These are phyloP conservation scores for Crematogaster levior DNA, from an alignment of 2,888 invertebrate species.

Conservation along the genomic window DNA sequence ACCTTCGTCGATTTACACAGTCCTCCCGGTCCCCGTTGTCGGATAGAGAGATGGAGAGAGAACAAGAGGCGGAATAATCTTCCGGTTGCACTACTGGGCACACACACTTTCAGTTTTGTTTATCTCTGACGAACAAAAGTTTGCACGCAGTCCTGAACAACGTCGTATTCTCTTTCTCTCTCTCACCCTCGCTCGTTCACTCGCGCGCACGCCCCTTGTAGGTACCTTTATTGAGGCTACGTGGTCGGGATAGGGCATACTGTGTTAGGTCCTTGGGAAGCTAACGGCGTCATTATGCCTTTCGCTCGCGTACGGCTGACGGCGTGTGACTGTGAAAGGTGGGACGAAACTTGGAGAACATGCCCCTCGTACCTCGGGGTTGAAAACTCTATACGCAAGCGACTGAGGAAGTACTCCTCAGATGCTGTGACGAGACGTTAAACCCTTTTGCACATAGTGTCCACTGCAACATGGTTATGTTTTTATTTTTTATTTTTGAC, in stretches of 20 bases:
- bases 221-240: slow-evolving; percentile 52
- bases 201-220: slow-evolving; percentile 22
- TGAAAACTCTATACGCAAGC: slow-evolving; percentile 38
- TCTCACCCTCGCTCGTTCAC: neutral
- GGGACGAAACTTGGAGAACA: slow-evolving; percentile 40
- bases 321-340: slow-evolving; percentile 43
- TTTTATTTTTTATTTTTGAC: neutral
- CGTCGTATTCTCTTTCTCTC: slow-evolving; percentile 15
- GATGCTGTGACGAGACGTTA: slow-evolving; percentile 39
- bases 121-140: slow-evolving; percentile 52
- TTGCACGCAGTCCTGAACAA: slow-evolving; percentile 31
- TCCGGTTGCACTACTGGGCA: slow-evolving; percentile 44
- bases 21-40: slow-evolving; percentile 4
- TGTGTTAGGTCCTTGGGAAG: slow-evolving; percentile 40
- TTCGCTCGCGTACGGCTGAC: slow-evolving; percentile 45
- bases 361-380: slow-evolving; percentile 21
- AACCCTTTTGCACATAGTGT: neutral
- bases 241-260: slow-evolving; percentile 45
- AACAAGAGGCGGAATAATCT: slow-evolving; percentile 46
- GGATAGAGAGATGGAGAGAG: slow-evolving; percentile 15
- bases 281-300: slow-evolving; percentile 53
- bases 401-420: slow-evolving; percentile 13
- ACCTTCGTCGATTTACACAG: slow-evolving; percentile 51
- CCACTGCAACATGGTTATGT: neutral
- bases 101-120: slow-evolving; percentile 53